Evolutionary conservation across 2,113 vertebrate genomes (phyloP).

Genomic region (Lophius piscatorius): DNA sequence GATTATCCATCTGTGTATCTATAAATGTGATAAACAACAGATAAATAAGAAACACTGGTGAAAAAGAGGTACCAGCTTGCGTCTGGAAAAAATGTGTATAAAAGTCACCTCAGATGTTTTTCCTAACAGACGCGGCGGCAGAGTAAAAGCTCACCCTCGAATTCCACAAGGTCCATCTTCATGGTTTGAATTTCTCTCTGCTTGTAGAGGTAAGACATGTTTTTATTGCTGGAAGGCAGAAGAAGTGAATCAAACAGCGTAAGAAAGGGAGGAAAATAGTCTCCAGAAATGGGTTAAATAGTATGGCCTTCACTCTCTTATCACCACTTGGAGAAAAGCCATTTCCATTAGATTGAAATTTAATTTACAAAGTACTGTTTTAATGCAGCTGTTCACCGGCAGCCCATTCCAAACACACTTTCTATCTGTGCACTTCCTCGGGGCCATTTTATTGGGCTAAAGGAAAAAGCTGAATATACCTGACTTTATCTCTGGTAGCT

Average conservation of each 20-base stretch:
- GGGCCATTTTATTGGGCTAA: conserved; percentile 79
- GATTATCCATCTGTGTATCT: too few species aligned
- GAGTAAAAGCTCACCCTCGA: conserved; percentile 21
- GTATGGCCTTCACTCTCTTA: conserved; percentile 57
- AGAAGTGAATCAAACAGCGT: conserved; percentile 28
- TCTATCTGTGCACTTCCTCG: conserved; percentile 70
- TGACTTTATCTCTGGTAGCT: conserved; percentile 61
- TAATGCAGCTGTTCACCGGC: conserved; percentile 76
- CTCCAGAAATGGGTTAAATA: conserved; percentile 46
- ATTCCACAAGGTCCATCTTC: conserved; percentile 11
- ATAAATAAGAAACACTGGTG: conserved; percentile 26
- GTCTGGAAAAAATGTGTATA: conserved; percentile 33
- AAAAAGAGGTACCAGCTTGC: conserved; percentile 46
- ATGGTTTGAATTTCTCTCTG: conserved; percentile 32
- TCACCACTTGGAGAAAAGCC: conserved; percentile 80
- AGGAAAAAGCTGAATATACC: conserved; percentile 79
- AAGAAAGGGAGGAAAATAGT: conserved; percentile 31
- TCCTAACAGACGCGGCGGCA: conserved; percentile 9
- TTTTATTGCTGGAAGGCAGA: conserved; percentile 31
- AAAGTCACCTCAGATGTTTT: conserved; percentile 31
- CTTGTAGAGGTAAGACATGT: conserved; percentile 10
- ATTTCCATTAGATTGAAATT: conserved; percentile 80
- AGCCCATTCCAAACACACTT: conserved; percentile 68
- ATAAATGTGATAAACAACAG: conserved; percentile 45
- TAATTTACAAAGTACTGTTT: conserved; percentile 80